Percentiles rank a stretch among this genome's conserved stretches.
Evolutionary conservation across 2,888 invertebrate genomes (phyloP).

Genomic region (Brenthis ino): DNA sequence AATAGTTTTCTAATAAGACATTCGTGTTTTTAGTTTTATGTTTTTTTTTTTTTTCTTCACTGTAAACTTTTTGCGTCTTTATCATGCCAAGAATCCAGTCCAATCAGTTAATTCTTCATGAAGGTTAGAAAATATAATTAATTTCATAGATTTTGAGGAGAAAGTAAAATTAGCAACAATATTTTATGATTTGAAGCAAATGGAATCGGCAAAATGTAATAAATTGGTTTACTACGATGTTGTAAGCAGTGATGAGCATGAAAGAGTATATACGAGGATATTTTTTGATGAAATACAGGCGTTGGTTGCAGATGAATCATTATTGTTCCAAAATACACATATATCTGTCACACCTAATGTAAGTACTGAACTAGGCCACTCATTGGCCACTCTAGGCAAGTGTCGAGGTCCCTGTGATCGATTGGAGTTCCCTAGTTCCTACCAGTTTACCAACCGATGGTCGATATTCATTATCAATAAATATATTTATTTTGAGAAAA

Average conservation of each 20-base stretch:
- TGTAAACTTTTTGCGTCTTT: no score
- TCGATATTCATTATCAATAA: no score
- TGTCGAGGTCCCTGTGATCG: no score
- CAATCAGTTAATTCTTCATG: no score
- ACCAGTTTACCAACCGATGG: no score
- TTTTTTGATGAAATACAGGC: slow-evolving; percentile 72
- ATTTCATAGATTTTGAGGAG: slow-evolving; percentile 64
- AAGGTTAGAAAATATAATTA: neutral
- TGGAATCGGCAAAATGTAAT: slow-evolving; percentile 59
- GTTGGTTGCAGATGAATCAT: slow-evolving; percentile 66
- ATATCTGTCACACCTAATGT: slow-evolving; percentile 82
- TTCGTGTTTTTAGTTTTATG: no score
- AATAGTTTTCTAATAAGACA: no score
- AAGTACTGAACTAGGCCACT: slow-evolving; percentile 45
- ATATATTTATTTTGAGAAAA: no score
- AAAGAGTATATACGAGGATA: slow-evolving; percentile 71
- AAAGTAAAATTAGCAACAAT: slow-evolving; percentile 67
- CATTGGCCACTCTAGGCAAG: no score
- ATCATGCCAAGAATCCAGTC: no score
- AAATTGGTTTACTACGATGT: slow-evolving; percentile 71
- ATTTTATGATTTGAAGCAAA: slow-evolving; percentile 63
- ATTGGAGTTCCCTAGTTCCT: no score
- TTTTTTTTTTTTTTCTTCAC: no score
- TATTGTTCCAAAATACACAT: slow-evolving; percentile 64
- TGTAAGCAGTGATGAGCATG: slow-evolving; percentile 67